phyloP scores from a whole-genome alignment of 2,113 vertebrate genomes.

The Apus apus region DNA sequence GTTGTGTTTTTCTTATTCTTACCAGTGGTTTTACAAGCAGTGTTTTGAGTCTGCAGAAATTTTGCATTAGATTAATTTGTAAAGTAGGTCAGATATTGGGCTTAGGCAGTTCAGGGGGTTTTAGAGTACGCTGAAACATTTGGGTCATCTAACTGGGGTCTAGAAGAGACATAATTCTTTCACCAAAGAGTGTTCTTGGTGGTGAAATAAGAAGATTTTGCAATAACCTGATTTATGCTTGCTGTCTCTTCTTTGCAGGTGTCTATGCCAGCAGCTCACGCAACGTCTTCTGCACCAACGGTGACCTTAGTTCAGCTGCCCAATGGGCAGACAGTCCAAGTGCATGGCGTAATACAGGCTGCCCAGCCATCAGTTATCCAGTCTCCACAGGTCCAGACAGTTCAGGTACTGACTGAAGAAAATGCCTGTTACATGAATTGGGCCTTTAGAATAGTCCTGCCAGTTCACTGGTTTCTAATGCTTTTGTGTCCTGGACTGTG shows the following conservation, averaged over 20 bases:
- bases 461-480: neutral
- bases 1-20: slow-evolving; percentile 4
- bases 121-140: neutral
- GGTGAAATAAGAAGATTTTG: neutral
- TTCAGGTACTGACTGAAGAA: slow-evolving; percentile 85
- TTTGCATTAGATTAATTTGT: slow-evolving; percentile 21
- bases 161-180: neutral
- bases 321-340: slow-evolving; percentile 97
- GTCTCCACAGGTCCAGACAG: slow-evolving; percentile 95
- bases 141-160: neutral
- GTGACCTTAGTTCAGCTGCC: slow-evolving; percentile 97
- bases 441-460: neutral
- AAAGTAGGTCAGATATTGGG: slow-evolving; percentile 29
- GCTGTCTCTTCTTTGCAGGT: slow-evolving; percentile 77
- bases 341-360: slow-evolving; percentile 97
- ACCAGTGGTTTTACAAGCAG: neutral
- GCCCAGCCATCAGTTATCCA: slow-evolving; percentile 98
- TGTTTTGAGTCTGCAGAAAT: slow-evolving; percentile 28
- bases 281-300: slow-evolving; percentile 87
- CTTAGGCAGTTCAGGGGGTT: neutral
- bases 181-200: neutral
- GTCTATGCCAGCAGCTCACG: slow-evolving; percentile 91
- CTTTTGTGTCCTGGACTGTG: neutral
- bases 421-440: neutral
- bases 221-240: neutral